Percentiles rank a stretch among this genome's conserved stretches.
Conservation (phyloP, 2,888 invertebrate species). For the Theretra japonica region DNA sequence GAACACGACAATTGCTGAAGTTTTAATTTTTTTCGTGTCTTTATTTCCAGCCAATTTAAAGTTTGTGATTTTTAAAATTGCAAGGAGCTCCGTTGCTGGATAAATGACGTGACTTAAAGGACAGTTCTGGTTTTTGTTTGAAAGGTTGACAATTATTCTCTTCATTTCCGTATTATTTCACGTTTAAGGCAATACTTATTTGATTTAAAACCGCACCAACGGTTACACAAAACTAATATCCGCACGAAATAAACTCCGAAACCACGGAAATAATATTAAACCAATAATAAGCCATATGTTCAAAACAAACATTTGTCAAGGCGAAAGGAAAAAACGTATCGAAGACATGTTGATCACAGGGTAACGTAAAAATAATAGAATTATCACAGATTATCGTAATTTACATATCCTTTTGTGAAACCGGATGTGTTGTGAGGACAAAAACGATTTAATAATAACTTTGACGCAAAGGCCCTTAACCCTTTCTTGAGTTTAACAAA, state of each 20-base stretch:
- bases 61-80: conserved; percentile 7
- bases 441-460: conserved; percentile 84
- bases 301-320: conserved; percentile 72
- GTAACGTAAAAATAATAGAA: conserved; percentile 80
- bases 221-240: conserved; percentile 16
- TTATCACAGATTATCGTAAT: conserved; percentile 83
- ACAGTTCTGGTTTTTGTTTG: neutral
- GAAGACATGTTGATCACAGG: conserved; percentile 79
- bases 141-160: neutral
- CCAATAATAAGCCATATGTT: conserved; percentile 68
- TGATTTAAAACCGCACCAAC: conserved; percentile 25
- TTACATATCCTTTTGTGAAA: conserved; percentile 79
- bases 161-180: neutral
- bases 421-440: conserved; percentile 82
- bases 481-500: conserved; percentile 78
- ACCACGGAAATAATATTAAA: conserved; percentile 49
- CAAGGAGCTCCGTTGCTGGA: neutral
- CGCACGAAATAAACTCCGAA: conserved; percentile 23
- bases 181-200: neutral
- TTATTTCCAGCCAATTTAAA: conserved; percentile 25
- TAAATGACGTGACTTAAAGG: neutral
- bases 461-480: conserved; percentile 77
- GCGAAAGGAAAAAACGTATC: conserved; percentile 51
- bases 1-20: conserved; percentile 48
- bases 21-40: conserved; percentile 37